phyloP scores from a whole-genome alignment of 2,888 invertebrate species.

The Junonia oenone region DNA sequence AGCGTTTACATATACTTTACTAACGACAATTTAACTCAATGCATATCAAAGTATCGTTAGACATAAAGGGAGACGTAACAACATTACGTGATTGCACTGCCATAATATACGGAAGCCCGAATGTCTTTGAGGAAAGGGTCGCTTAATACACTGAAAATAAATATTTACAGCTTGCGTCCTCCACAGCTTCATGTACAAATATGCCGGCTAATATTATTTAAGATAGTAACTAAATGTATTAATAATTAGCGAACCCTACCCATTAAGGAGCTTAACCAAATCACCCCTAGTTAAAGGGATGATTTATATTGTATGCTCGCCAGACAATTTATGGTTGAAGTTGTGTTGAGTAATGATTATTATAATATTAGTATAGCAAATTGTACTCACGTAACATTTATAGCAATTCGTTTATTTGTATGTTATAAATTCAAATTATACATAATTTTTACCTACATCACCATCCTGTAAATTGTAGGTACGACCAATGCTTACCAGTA shows the following conservation, averaged over 20 bases:
- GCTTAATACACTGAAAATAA: background rate
- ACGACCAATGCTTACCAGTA: too few relatives aligned
- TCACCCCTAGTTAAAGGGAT: conserved; percentile 11
- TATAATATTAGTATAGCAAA: too few relatives aligned
- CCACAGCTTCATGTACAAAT: conserved; percentile 1
- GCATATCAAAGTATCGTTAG: background rate
- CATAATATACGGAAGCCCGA: background rate
- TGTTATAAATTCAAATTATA: too few relatives aligned
- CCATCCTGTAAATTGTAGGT: too few relatives aligned
- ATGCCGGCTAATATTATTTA: background rate
- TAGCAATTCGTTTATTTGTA: too few relatives aligned
- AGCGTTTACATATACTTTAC: background rate
- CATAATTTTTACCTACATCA: too few relatives aligned
- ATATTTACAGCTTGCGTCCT: background rate
- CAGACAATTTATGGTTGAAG: background rate
- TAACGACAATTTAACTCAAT: background rate
- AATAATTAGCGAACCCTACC: conserved; percentile 13
- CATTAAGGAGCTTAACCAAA: conserved; percentile 13
- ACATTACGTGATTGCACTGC: too few relatives aligned
- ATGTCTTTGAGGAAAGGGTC: background rate
- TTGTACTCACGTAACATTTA: too few relatives aligned
- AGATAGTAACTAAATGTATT: conserved; percentile 3
- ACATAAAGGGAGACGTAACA: background rate
- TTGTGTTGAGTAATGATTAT: background rate
- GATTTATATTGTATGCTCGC: conserved; percentile 5